Evolutionary conservation across 1,140 invertebrate species (phyloP), one percentile per base, ranked within the genome.

Genomic region (Scaptomyza graminum): DNA sequence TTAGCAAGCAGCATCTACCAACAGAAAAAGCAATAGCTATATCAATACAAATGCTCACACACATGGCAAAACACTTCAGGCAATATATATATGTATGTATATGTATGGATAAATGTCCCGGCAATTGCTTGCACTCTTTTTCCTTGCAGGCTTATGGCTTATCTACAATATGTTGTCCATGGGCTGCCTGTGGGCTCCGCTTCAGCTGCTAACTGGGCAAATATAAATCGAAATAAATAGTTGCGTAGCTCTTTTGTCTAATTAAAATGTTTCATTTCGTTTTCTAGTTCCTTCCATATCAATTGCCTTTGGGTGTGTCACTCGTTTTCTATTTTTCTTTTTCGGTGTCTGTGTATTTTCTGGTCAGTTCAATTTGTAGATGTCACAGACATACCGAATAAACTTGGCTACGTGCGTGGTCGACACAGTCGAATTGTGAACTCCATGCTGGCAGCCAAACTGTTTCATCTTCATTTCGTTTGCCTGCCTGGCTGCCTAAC

Each of bases 211-310:
- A 60, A 57, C 64, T 50, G 28, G 55, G 50, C 44, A 63, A 72
- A 61, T 55, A 61, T 63, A 81, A 85, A 85, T 85, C 82, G 78
- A 85, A 85, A 85, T 87, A 85, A 85, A 85, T 85, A 87, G 82
- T 85, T 82, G 78, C 82, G 68, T 60, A 88, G 82, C 82, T 87
- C 82, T 78, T 87, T 85, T 78, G 66, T 87, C 82, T 87, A 85
- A 85, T 85, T 85, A 85, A 85, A 85, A 85, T 74, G 78, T 76
- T 84, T 75, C 82, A 61, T 87, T 85, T 78, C 56, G 56, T 66
- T 43, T 63, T 49, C 12, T 51, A 41, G 63, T 41, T 9, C 11
- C 34, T 34, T 63, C 43, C 70, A 77, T 67, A 50, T 72, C 74
- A 75, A 77, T 77, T 79, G 15, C 7, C 11, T 7, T 22, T 41